Evolutionary conservation across 92 coral and sea anemone genomes (phyloP), one percentile per base, ranked within the genome.

Genomic region (Isaurus tuberculatus): DNA sequence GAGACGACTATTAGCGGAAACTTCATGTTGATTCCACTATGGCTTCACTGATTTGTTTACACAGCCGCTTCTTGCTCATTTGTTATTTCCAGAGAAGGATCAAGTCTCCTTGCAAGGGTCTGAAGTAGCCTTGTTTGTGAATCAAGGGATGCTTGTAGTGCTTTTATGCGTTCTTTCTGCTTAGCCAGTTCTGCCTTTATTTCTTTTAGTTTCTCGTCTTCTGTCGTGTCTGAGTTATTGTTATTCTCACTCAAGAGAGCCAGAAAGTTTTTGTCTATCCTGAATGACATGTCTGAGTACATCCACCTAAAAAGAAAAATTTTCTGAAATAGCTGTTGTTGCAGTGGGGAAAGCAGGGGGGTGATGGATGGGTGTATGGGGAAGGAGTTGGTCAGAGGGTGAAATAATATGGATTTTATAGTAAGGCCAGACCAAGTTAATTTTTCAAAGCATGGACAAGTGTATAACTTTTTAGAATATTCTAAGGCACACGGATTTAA

Each of bases 121-220:
- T 63, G 74, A 19, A 93, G 84, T 9, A 93, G 20, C 81, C 72
- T 81, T 32, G 73, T 64, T 43, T 91, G 97, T 10, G 88, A 86
- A 46, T 93, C 97, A n/a, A 93, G 72, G 14, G 91, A 86, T 58
- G 80, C 91, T 75, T 93, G 94, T 3, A 93, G 37, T 2, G 77
- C 83, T 46, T 69, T 86, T 19, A 87, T 75, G 13, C 87, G 85
- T 30, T 80, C 70, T 22, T 91, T 90, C 65, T 93, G 94, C 44
- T 72, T 92, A 48, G 79, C 75, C n/a, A 60, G 64, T 32, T 74
- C 81, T 33, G 80, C 55, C 30, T 55, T 75, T 10, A 85, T 83
- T 33, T 83, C 68, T 26, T 85, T 84, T 27, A 65, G 73, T 67
- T 83, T 49, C 46, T 84, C 91, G 0, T 51, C 75, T 0, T 79